These are phyloP conservation scores for Pipistrellus pygmaeus DNA, from an alignment of 2,797 vertebrate genomes.

Conservation along the genomic window DNA sequence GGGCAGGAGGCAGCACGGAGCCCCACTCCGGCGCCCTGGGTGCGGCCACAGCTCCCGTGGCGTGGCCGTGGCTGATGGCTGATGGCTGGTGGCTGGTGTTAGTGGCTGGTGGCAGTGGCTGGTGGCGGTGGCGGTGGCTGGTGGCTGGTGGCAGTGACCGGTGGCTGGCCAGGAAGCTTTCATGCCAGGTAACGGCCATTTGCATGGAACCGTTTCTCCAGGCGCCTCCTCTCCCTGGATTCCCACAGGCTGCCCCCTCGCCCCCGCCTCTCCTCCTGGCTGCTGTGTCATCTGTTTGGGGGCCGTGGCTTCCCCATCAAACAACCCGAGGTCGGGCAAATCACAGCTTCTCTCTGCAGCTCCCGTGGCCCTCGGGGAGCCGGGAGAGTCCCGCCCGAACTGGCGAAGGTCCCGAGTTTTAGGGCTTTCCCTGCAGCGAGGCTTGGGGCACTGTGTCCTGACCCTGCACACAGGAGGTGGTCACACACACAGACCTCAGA, in stretches of 20 bases:
- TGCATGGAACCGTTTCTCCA: background rate
- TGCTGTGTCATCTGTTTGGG: background rate
- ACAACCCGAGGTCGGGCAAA: background rate
- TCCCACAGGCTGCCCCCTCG: background rate
- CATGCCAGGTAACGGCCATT: background rate
- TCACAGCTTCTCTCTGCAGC: background rate
- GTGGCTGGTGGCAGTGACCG: no score
- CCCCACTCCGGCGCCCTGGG: background rate
- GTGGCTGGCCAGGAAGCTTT: no score
- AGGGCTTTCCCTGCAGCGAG: background rate
- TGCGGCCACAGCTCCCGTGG: background rate
- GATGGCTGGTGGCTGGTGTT: no score
- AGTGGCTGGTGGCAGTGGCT: no score
- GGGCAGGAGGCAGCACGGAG: background rate
- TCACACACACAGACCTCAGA: background rate
- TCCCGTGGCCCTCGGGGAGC: background rate
- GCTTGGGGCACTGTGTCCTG: background rate
- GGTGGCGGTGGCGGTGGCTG: no score
- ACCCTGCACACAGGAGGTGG: background rate
- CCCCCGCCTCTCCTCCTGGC: background rate
- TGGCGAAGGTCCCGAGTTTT: rapidly evolving
- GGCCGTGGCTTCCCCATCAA: background rate
- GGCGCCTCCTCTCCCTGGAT: background rate
- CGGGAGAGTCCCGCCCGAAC: background rate
- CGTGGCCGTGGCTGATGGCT: no score